Percentiles rank a stretch among this genome's conserved stretches.
These are phyloP conservation scores for Ganaspis sp. DNA, from an alignment of 1,140 invertebrate species.

Conservation along the genomic window DNA sequence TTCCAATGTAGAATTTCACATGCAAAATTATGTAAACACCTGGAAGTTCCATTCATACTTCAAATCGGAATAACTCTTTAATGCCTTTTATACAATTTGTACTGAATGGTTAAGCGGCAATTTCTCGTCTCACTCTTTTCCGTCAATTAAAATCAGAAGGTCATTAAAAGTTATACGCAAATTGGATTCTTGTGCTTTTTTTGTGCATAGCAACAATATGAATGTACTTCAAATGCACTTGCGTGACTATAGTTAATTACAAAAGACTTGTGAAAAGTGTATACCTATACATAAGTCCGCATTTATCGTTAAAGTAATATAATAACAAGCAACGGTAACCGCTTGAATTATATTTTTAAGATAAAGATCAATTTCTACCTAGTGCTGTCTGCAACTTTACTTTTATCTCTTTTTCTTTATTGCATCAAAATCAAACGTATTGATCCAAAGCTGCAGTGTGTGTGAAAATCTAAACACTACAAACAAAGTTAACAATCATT, in stretches of 20 bases:
- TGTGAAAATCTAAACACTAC: neutral
- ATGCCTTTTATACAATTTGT: constrained; percentile 3
- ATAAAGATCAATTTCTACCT: constrained; percentile 1
- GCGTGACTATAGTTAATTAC: constrained; percentile 27
- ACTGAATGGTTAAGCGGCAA: neutral
- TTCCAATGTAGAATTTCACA: neutral
- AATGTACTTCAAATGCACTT: constrained; percentile 6
- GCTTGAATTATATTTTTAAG: constrained; percentile 2
- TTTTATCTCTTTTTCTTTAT: neutral
- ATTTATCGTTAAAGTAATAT: constrained; percentile 12
- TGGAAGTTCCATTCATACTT: constrained; percentile 13
- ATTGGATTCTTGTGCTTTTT: constrained; percentile 6
- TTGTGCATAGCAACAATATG: constrained; percentile 9
- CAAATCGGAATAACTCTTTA: neutral
- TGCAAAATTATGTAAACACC: constrained; percentile 10
- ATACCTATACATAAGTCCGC: neutral
- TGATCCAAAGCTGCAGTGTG: neutral
- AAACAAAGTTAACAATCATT: neutral
- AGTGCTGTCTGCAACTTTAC: neutral
- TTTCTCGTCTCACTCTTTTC: neutral
- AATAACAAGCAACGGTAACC: constrained; percentile 9
- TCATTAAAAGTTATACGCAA: neutral
- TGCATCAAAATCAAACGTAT: neutral
- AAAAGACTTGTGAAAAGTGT: constrained; percentile 18
- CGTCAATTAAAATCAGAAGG: constrained; percentile 12